These are phyloP conservation scores for Achlya flavicornis DNA, from an alignment of 2,888 invertebrate species.

Conservation along the genomic window DNA sequence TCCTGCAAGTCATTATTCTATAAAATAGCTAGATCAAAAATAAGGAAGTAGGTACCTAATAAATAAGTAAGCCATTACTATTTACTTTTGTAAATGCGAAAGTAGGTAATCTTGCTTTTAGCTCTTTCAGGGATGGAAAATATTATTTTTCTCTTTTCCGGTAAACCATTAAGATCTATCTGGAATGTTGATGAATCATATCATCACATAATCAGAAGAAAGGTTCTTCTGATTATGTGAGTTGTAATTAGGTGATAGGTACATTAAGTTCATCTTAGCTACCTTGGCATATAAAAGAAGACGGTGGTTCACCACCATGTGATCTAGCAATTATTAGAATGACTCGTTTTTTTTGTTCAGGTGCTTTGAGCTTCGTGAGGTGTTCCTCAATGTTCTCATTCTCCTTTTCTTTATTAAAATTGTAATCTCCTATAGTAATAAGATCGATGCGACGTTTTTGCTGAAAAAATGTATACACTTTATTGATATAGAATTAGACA, in stretches of 20 bases:
- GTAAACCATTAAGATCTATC: no score
- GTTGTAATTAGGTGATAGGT: no score
- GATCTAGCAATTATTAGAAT: slow-evolving; percentile 94
- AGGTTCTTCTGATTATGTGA: no score
- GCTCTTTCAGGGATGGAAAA: no score
- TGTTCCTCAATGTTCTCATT: slow-evolving; percentile 56
- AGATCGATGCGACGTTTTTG: slow-evolving; percentile 96
- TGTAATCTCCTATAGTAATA: slow-evolving; percentile 89
- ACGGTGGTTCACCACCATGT: slow-evolving; percentile 97
- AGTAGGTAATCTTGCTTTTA: no score
- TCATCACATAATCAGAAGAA: no score
- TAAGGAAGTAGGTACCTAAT: no score
- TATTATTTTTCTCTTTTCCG: no score
- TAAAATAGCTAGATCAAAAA: no score
- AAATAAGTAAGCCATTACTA: no score
- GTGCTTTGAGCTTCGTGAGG: slow-evolving; percentile 78
- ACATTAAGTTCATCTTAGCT: not conserved
- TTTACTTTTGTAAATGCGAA: no score
- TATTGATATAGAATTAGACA: not conserved
- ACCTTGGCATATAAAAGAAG: slow-evolving; percentile 97
- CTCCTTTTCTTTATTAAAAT: slow-evolving; percentile 55
- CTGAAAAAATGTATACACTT: slow-evolving; percentile 69
- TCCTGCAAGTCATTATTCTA: slow-evolving; percentile 80
- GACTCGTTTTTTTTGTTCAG: slow-evolving; percentile 76
- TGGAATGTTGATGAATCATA: no score